Base-by-base conservation (phyloP, 2,797 vertebrate species). In the Tolypeutes matacus region DNA sequence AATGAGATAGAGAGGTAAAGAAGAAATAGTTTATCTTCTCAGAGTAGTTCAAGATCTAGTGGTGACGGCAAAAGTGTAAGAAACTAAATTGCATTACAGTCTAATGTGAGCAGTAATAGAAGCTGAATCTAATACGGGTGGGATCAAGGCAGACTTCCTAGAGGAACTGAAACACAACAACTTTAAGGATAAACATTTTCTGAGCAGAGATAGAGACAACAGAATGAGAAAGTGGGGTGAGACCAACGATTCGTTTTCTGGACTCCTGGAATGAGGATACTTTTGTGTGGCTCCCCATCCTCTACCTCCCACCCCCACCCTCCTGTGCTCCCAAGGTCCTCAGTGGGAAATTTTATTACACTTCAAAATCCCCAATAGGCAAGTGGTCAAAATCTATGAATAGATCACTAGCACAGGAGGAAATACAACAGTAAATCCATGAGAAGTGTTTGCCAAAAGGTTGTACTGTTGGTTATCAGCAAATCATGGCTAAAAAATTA, bases 371-470 rank as follows among this genome's bases (percentile, higher is more conserved):
- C 65, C 39, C n/a, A 67, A 64, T 25, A 18, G 21, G 46, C 56
- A 73, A 91, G 70, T 64, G 20, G n/a, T 87, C 46, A 87, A 94
- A 88, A 83, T 84, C 23, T 72, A 18, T 72, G 64, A 88, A 23
- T n/a, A 94, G 17, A 76, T 83, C 46, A 83, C 42, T 25, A 86
- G 72, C 31, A 56, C 36, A 69, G 36, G 5, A 27, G 13, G 34
- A 84, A 92, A 72, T 21, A 82, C 21, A 89, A 65, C 23, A 51
- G 67, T 73, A 73, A 70, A 29, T 82, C 31, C 81, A 81, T 83
- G 27, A 91, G 62, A 83, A 87, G 93, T 36, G 42, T 80, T 80
- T 90, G 75, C 39, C 67, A 81, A 86, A 49, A 86, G 81, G 80
- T 81, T 93, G 60, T 86, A 31, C 29, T 86, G 21, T 69, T 62